A percentile compares a stretch with the other conserved stretches of the same genome.
Evolutionary conservation across 1,140 invertebrate species (phyloP).

Genomic region (Cyrtorhinus lividipennis): DNA sequence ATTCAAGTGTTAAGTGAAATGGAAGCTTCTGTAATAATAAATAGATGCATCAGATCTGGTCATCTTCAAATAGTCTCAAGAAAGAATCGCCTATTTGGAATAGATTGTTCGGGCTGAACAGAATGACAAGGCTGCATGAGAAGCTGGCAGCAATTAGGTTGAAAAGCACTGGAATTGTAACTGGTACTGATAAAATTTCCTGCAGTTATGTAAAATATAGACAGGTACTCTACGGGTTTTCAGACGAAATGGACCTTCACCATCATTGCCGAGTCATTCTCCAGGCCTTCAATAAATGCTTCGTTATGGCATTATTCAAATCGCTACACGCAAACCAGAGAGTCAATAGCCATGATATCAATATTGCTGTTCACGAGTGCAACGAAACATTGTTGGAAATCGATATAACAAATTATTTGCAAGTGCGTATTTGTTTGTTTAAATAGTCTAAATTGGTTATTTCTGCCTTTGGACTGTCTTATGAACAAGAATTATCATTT

Average conservation of each 20-base stretch:
- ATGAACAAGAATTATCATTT: not conserved
- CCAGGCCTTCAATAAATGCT: constrained; percentile 48
- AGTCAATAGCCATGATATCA: constrained; percentile 47
- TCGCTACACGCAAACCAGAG: constrained; percentile 43
- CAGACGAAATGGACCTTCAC: constrained; percentile 37
- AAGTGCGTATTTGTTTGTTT: constrained; percentile 27
- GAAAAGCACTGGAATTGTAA: no score
- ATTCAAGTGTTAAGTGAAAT: no score
- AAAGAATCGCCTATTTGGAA: no score
- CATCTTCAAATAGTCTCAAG: no score
- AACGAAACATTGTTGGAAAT: constrained; percentile 53
- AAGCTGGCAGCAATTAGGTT: no score
- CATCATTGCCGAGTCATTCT: constrained; percentile 45
- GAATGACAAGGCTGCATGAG: no score
- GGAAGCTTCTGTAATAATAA: no score
- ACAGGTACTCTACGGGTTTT: constrained; percentile 11
- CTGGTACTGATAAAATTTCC: no score
- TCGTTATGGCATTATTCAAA: constrained; percentile 47
- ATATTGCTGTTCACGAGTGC: constrained; percentile 58
- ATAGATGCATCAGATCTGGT: no score
- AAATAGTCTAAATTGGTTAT: not conserved
- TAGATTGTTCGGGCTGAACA: no score
- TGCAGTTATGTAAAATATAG: not conserved
- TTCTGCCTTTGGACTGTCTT: not conserved
- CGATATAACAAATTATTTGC: constrained; percentile 54